These are phyloP conservation scores for Uloborus diversus DNA, from an alignment of 1,140 invertebrate genomes.

Conservation along the genomic window DNA sequence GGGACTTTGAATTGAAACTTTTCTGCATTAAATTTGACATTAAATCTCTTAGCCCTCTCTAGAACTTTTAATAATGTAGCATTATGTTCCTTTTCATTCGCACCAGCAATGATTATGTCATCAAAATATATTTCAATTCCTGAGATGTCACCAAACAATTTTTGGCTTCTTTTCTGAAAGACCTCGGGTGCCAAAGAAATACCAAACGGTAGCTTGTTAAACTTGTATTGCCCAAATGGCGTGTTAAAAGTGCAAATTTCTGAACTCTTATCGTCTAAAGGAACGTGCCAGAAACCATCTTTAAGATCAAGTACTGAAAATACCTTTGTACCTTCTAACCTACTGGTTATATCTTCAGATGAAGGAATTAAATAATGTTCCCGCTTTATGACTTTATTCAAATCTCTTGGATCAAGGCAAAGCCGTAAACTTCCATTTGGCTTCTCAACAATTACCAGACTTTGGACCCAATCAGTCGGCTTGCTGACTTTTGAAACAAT, in stretches of 20 bases:
- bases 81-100: slow-evolving; percentile 60
- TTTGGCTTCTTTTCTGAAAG: slow-evolving; percentile 25
- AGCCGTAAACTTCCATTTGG: background rate
- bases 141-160: slow-evolving; percentile 20
- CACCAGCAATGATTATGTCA: slow-evolving; percentile 63
- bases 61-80: slow-evolving; percentile 62
- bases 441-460: slow-evolving; percentile 9
- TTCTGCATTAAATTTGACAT: slow-evolving; percentile 64
- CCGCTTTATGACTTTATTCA: slow-evolving; percentile 15
- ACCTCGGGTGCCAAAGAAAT: slow-evolving; percentile 18
- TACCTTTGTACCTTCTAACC: slow-evolving; percentile 6
- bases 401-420: background rate
- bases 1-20: slow-evolving; percentile 59
- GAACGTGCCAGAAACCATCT: slow-evolving; percentile 23
- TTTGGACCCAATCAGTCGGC: background rate
- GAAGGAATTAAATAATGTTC: slow-evolving; percentile 16
- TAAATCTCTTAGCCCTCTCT: slow-evolving; percentile 60
- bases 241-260: background rate
- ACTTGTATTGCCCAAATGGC: background rate
- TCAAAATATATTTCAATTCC: slow-evolving; percentile 62
- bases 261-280: background rate
- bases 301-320: slow-evolving; percentile 29
- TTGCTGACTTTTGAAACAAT: slow-evolving; percentile 1
- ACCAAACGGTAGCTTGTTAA: background rate
- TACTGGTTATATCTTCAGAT: slow-evolving; percentile 24